These are phyloP conservation scores for Poecilobothrus nobilitatus DNA, from an alignment of 2,888 invertebrate genomes.

Conservation along the genomic window DNA sequence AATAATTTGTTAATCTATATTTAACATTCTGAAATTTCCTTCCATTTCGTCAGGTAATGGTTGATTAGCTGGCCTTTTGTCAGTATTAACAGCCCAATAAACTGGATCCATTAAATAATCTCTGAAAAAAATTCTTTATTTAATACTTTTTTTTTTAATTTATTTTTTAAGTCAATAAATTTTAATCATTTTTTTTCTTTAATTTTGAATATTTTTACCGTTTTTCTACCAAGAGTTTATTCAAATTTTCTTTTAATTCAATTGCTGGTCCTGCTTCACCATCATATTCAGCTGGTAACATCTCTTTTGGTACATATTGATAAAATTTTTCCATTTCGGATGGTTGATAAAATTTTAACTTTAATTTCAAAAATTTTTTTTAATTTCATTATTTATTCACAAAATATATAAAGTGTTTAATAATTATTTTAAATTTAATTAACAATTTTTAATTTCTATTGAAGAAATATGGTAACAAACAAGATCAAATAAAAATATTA, in stretches of 20 bases:
- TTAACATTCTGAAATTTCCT: slow-evolving; percentile 2
- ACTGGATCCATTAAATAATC: slow-evolving; percentile 51
- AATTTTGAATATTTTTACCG: slow-evolving; percentile 37
- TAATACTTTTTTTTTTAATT: not conserved
- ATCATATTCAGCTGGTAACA: slow-evolving; percentile 35
- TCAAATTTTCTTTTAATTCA: slow-evolving; percentile 52
- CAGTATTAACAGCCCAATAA: slow-evolving; percentile 53
- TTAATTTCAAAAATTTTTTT: too few relatives aligned
- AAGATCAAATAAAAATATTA: too few relatives aligned
- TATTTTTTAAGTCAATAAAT: not conserved
- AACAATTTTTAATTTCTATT: too few relatives aligned
- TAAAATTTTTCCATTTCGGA: slow-evolving; percentile 54
- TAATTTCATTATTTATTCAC: too few relatives aligned
- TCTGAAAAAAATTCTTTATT: slow-evolving; percentile 35
- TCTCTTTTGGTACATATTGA: slow-evolving; percentile 48
- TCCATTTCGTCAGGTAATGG: not conserved
- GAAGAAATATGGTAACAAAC: too few relatives aligned
- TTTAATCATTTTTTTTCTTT: not conserved
- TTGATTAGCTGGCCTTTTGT: slow-evolving; percentile 17
- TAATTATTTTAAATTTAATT: too few relatives aligned
- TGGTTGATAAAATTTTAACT: slow-evolving; percentile 58
- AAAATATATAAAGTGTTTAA: too few relatives aligned
- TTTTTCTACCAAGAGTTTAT: slow-evolving; percentile 49
- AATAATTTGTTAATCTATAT: not conserved
- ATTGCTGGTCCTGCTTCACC: slow-evolving; percentile 30